A percentile compares a stretch with the other conserved stretches of the same genome.
Evolutionary conservation across 2,888 invertebrate genomes (phyloP).

Genomic region (Luperina nickerlii): DNA sequence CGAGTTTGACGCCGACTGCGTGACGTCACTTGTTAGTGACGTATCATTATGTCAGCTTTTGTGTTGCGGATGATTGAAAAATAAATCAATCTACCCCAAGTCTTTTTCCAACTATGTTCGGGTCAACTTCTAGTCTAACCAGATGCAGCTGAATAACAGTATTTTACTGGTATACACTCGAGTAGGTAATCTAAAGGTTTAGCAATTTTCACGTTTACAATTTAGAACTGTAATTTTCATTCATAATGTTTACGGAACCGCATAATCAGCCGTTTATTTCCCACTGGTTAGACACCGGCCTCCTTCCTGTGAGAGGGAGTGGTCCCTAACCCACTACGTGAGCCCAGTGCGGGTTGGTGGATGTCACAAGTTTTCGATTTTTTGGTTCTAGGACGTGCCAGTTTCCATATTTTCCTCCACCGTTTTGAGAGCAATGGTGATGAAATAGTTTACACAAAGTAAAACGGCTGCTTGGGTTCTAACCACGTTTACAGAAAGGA

Average conservation of each 20-base stretch:
- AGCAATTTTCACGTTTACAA: not conserved
- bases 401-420: no score
- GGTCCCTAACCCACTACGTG: no score
- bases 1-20: slow-evolving; percentile 24
- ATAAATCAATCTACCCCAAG: not conserved
- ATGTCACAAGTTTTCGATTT: no score
- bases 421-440: no score
- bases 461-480: no score
- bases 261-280: no score
- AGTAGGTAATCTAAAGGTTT: not conserved
- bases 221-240: not conserved
- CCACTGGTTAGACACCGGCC: no score
- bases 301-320: no score
- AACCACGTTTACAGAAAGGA: not conserved
- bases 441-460: no score
- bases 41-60: slow-evolving; percentile 40
- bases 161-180: not conserved
- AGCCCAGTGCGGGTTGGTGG: no score
- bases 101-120: not conserved
- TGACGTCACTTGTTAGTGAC: slow-evolving; percentile 57
- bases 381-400: no score
- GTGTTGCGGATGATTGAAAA: slow-evolving; percentile 18
- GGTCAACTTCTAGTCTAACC: not conserved
- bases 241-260: not conserved
- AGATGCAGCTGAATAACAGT: not conserved